Conservation (phyloP, 2,888 invertebrate genomes). For the Cheilosia pagana region DNA sequence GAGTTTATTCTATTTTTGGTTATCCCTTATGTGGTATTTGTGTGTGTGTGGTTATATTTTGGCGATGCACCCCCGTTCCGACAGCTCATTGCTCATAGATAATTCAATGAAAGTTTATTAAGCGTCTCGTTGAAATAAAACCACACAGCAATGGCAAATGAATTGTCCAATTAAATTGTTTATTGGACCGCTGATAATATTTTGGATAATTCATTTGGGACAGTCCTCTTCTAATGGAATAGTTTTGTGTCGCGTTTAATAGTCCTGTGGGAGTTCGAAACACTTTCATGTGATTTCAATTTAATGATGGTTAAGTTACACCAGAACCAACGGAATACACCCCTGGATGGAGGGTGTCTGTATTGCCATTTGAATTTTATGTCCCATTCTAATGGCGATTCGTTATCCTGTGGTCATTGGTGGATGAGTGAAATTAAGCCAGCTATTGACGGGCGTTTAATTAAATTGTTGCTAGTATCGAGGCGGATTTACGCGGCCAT, state of each 20-base stretch:
- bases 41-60: neutral
- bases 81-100: constrained; percentile 29
- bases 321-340: neutral
- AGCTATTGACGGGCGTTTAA: constrained; percentile 55
- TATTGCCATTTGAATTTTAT: constrained; percentile 37
- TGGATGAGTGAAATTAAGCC: constrained; percentile 62
- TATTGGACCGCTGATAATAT: constrained; percentile 66
- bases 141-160: constrained; percentile 50
- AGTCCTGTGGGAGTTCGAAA: constrained; percentile 11
- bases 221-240: constrained; percentile 23
- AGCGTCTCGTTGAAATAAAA: constrained; percentile 61
- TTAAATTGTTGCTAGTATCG: constrained; percentile 22
- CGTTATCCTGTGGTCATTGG: constrained; percentile 56
- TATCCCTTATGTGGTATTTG: constrained; percentile 10
- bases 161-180: constrained; percentile 71
- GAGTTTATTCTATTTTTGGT: constrained; percentile 44
- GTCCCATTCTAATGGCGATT: constrained; percentile 31
- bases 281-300: constrained; percentile 66
- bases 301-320: constrained; percentile 50
- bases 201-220: constrained; percentile 59
- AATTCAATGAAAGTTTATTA: constrained; percentile 67
- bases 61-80: neutral
- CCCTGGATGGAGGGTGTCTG: constrained; percentile 11
- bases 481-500: neutral
- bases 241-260: constrained; percentile 17